phyloP scores from a whole-genome alignment of 2,797 vertebrate genomes.

The Myotis findleyi region DNA sequence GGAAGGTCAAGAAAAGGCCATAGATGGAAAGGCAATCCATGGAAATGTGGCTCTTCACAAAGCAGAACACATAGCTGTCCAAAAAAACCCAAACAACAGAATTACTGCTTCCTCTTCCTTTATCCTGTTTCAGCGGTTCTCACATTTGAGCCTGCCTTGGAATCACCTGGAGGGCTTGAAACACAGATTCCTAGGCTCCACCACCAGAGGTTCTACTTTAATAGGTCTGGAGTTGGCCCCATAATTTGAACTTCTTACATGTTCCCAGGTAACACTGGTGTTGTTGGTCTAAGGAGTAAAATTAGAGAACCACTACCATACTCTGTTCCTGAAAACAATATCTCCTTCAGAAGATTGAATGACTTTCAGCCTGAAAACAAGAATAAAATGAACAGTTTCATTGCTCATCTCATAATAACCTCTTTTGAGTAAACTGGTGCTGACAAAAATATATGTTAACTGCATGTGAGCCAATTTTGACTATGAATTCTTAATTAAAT shows the following conservation, averaged over 20 bases:
- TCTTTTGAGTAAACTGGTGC: background rate
- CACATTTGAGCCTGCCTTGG: background rate
- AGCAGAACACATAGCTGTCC: background rate
- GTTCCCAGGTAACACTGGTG: background rate
- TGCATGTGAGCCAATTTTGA: background rate
- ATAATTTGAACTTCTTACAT: background rate
- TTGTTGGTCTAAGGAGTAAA: background rate
- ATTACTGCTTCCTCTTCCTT: background rate
- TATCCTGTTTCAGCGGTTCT: background rate
- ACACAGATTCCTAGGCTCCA: background rate
- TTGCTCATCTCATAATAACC: background rate
- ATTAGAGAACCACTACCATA: background rate
- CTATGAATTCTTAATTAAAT: background rate
- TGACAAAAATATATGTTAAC: background rate
- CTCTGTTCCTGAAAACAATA: background rate
- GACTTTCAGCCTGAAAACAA: background rate
- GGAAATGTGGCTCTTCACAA: background rate
- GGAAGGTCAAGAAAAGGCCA: background rate
- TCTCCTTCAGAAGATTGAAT: background rate
- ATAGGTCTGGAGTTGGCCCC: background rate
- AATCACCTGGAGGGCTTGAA: background rate
- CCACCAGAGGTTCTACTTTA: background rate
- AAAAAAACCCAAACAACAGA: background rate
- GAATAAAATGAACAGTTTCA: background rate
- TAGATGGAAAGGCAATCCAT: background rate